phyloP scores from a whole-genome alignment of 2,888 invertebrate species.

The Uropetala carovei region DNA sequence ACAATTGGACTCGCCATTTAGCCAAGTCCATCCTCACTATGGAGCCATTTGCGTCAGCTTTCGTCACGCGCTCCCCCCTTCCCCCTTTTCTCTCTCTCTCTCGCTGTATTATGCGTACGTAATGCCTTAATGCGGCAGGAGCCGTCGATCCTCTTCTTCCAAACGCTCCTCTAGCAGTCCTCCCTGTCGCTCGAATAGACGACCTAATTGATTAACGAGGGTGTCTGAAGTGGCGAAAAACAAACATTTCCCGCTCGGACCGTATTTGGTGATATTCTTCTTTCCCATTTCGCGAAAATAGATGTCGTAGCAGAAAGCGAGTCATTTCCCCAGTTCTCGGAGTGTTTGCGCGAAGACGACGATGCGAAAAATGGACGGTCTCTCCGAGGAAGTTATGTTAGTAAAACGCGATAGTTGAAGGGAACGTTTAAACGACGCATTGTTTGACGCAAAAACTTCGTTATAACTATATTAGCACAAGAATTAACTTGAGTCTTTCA shows the following conservation, averaged over 20 bases:
- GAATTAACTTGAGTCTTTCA: too few species aligned
- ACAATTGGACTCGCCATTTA: slow-evolving; percentile 9
- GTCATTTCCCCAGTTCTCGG: background rate
- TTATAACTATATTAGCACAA: too few species aligned
- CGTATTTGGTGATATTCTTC: slow-evolving; percentile 7
- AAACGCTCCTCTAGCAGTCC: background rate
- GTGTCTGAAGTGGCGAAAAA: background rate
- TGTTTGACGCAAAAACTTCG: too few species aligned
- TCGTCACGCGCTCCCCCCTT: background rate
- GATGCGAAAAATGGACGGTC: background rate
- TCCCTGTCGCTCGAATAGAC: background rate
- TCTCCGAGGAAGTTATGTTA: too few species aligned
- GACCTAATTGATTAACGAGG: background rate
- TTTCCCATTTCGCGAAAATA: background rate
- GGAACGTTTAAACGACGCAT: too few species aligned
- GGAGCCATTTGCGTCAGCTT: slow-evolving; percentile 16
- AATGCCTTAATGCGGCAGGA: background rate
- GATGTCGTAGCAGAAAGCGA: background rate
- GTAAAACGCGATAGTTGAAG: too few species aligned
- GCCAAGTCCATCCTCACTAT: slow-evolving; percentile 21
- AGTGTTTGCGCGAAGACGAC: background rate
- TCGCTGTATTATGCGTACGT: background rate
- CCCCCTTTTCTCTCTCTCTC: background rate
- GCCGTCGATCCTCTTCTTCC: background rate
- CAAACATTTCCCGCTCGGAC: slow-evolving; percentile 9